Percentiles rank a stretch among this genome's conserved stretches.
Conservation (phyloP, 1,140 invertebrate species). For the Harpegnathos saltator region DNA sequence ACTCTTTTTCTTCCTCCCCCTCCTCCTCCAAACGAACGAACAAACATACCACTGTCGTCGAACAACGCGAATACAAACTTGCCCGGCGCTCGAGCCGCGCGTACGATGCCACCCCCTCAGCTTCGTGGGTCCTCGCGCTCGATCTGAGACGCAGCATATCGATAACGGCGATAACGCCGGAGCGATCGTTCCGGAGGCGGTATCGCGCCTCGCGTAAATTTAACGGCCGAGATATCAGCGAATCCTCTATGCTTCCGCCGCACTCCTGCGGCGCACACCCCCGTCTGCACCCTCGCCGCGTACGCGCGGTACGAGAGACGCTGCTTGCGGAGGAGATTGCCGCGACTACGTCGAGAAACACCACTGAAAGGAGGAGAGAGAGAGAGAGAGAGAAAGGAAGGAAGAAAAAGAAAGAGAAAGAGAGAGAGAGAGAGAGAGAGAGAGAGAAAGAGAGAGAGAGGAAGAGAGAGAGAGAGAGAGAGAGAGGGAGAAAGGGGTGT, state of each 20-base stretch:
- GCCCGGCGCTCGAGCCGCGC: neutral
- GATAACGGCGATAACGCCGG: neutral
- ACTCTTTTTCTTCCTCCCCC: neutral
- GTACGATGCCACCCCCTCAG: conserved; percentile 7
- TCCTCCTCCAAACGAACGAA: neutral
- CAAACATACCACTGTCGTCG: conserved; percentile 7
- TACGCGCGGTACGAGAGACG: neutral
- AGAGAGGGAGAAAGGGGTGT: too few species aligned
- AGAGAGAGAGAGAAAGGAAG: too few species aligned
- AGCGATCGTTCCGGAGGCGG: neutral
- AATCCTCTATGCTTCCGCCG: neutral
- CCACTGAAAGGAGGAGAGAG: too few species aligned
- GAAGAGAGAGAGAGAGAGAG: too few species aligned
- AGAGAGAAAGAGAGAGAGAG: too few species aligned
- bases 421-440: too few species aligned
- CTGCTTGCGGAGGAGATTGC: too few species aligned
- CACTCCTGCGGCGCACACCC: neutral
- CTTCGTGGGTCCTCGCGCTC: conserved; percentile 17
- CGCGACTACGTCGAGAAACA: too few species aligned
- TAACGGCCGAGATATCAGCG: neutral
- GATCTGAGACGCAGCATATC: neutral
- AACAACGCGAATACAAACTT: conserved; percentile 1
- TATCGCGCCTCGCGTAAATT: neutral
- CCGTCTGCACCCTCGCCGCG: neutral
- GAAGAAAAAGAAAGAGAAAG: too few species aligned